Evolutionary conservation across 2,113 vertebrate genomes (phyloP).

Genomic region (Diphyllodes magnificus): DNA sequence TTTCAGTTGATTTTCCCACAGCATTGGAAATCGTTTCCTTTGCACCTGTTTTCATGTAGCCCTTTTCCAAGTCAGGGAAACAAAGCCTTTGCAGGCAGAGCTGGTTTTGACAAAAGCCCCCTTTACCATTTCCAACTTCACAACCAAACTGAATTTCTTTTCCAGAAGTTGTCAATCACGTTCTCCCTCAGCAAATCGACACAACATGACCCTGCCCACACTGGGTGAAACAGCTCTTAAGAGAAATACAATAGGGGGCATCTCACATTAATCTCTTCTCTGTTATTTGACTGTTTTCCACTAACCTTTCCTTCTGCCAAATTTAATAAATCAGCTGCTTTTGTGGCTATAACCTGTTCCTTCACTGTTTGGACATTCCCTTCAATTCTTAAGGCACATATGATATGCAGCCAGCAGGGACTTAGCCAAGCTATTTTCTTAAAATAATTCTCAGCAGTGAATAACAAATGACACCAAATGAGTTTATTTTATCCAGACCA

Average conservation of each 20-base stretch:
- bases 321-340: slow-evolving; percentile 53
- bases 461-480: not conserved
- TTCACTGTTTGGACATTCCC: not conserved
- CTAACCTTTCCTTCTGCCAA: slow-evolving; percentile 56
- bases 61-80: not conserved
- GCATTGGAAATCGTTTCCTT: not conserved
- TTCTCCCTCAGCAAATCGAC: not conserved
- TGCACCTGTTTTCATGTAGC: not conserved
- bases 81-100: not conserved
- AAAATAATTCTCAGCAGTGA: not conserved
- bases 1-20: not conserved
- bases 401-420: not conserved
- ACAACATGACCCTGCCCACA: not conserved
- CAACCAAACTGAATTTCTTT: not conserved
- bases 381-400: not conserved
- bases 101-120: not conserved
- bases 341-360: not conserved
- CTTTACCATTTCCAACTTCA: not conserved
- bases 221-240: slow-evolving; percentile 3
- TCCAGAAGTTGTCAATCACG: slow-evolving; percentile 20
- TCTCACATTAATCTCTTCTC: slow-evolving; percentile 27
- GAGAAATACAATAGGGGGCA: slow-evolving; percentile 13
- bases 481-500: not conserved
- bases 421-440: not conserved
- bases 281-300: slow-evolving; percentile 48